These are phyloP conservation scores for Ryuthela nishihirai DNA, from an alignment of 2,888 invertebrate genomes.

Conservation along the genomic window DNA sequence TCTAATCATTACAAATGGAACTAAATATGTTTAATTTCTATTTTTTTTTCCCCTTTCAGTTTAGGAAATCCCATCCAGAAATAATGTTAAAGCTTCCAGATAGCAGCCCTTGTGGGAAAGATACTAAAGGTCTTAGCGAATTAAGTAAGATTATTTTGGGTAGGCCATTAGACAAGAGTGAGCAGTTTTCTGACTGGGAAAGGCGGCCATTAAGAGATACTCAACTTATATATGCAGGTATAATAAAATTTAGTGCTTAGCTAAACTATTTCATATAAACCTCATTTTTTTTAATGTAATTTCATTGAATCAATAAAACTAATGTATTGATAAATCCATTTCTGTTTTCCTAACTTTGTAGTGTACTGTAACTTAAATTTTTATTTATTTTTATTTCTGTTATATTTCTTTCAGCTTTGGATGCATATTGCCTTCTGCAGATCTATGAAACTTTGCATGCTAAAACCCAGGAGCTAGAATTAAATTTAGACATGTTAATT, in stretches of 20 bases:
- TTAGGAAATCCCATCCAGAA: neutral
- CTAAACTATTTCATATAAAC: neutral
- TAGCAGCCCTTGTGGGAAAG: too few species aligned
- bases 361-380: too few species aligned
- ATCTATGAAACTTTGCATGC: constrained; percentile 64
- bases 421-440: constrained; percentile 80
- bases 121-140: constrained; percentile 61
- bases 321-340: too few species aligned
- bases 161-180: constrained; percentile 72
- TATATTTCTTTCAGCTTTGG: constrained; percentile 67
- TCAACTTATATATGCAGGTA: constrained; percentile 74
- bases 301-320: too few species aligned
- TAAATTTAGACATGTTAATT: constrained; percentile 60
- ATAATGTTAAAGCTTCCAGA: constrained; percentile 5
- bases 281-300: neutral
- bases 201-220: constrained; percentile 70
- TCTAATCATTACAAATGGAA: too few species aligned
- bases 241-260: constrained; percentile 12
- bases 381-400: constrained; percentile 16
- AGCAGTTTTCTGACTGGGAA: constrained; percentile 90
- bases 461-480: neutral
- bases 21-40: too few species aligned
- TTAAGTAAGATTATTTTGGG: constrained; percentile 73
- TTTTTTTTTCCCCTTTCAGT: neutral
- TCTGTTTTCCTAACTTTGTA: too few species aligned